Evolutionary conservation across 30 jellyfish, hydroid and myxozoan species (phyloP), one percentile per base, ranked within the genome.

Genomic region (Catostylus mosaicus): DNA sequence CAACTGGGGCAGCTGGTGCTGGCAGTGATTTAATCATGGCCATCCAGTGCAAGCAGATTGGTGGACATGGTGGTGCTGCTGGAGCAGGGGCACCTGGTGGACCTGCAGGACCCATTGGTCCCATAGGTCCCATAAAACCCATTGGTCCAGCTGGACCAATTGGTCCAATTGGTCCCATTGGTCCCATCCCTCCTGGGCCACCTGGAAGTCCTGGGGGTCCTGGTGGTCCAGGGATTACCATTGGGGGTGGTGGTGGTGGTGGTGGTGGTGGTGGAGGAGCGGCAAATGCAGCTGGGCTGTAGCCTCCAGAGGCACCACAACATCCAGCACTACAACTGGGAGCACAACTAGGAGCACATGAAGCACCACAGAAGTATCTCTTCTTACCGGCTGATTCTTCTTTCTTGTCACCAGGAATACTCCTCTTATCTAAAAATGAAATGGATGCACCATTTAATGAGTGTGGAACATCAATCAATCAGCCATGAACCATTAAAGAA

Each of bases 181-280:
- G 96, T 76, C 96, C 96, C 83, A 86, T 77, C 14, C 57, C 30
- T 26, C 96, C 96, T 30, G 83, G 88, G 29, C 78, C 77, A 20
- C 95, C 95, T 27, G 88, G 83, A 18, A 62, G 67, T 10, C 96
- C 96, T 20, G 96, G 86, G 14, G 86, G 86, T 65, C 96, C 96
- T 48, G 93, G 86, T 19, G 95, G 95, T 65, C 90, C 93, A 30
- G 95, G 95, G 20, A 92, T 75, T 38, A 80, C 88, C 87, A 93
- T 93, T 5, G 97, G 95, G 34, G 93, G 75, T 35, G 97, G 97
- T 32, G 92, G 92, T 14, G 92, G 95, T 40, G 97, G 97, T 51
- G 97, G 97, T n/a, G 96, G 96, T 63, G 95, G 97, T 69, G 98
- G 98, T 19, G 98, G 98, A 31, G 96, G 89, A 33, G 89, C 72